These are phyloP conservation scores for Catalaphyllia jardinei DNA, from an alignment of 64 coral and sea anemone species.

Conservation along the genomic window DNA sequence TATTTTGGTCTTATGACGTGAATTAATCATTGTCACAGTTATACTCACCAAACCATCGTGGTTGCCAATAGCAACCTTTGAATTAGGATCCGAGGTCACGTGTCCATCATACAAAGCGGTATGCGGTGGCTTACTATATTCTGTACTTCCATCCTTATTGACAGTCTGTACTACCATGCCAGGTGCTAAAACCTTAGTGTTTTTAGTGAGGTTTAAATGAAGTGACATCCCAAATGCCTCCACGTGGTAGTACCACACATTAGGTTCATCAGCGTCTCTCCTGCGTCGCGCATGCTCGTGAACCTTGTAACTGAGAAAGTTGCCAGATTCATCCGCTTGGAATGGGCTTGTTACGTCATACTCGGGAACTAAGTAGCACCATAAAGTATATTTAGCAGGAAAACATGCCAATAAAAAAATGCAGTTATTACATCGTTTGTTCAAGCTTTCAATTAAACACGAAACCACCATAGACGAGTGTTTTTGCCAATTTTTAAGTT, in stretches of 20 bases:
- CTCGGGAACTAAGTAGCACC: slow-evolving; percentile 32
- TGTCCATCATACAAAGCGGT: slow-evolving; percentile 37
- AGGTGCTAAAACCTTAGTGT: background rate
- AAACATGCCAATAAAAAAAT: background rate
- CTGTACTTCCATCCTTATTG: slow-evolving; percentile 35
- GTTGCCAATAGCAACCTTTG: slow-evolving; percentile 41
- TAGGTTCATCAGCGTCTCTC: slow-evolving; percentile 16
- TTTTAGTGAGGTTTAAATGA: slow-evolving; percentile 47
- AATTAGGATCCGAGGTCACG: slow-evolving; percentile 57
- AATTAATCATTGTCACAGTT: no score
- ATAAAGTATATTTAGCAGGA: background rate
- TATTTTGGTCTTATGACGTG: no score
- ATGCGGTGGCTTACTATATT: slow-evolving; percentile 8
- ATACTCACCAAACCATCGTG: slow-evolving; percentile 44
- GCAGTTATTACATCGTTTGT: background rate
- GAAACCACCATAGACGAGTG: background rate
- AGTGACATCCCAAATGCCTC: slow-evolving; percentile 59
- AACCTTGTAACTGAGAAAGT: slow-evolving; percentile 56
- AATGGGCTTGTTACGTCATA: slow-evolving; percentile 55
- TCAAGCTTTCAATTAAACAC: no score
- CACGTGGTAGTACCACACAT: slow-evolving; percentile 41
- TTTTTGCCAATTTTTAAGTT: background rate
- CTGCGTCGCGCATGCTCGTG: slow-evolving; percentile 32
- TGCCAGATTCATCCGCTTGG: slow-evolving; percentile 48
- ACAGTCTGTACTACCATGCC: slow-evolving; percentile 46